phyloP scores from a whole-genome alignment of 2,113 vertebrate species.

The Muscicapa adusta region DNA sequence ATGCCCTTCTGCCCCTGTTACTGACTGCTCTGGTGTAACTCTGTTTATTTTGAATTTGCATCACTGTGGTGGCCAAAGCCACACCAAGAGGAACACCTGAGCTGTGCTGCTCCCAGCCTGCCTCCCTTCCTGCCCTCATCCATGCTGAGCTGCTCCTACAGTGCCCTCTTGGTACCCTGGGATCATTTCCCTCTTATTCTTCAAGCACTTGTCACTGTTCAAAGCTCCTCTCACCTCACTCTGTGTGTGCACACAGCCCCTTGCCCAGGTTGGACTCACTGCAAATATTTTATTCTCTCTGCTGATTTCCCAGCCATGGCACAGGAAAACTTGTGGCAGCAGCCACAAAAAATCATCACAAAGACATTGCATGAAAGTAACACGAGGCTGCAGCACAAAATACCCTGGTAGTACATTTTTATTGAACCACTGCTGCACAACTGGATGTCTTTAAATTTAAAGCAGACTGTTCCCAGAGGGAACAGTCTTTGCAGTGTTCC shows the following conservation, averaged over 20 bases:
- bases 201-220: background rate
- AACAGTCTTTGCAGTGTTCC: background rate
- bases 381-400: background rate
- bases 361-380: background rate
- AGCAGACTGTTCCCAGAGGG: background rate
- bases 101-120: background rate
- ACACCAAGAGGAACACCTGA: accelerated
- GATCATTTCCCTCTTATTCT: background rate
- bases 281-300: background rate
- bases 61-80: background rate
- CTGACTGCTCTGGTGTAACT: background rate
- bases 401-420: background rate
- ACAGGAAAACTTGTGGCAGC: background rate
- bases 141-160: accelerated
- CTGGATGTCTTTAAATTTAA: background rate
- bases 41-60: background rate
- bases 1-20: background rate
- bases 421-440: background rate
- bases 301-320: background rate
- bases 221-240: background rate
- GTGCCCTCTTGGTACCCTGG: accelerated
- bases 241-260: background rate
- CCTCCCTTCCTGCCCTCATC: background rate
- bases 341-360: accelerated
- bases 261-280: accelerated